Evolutionary conservation across 2,888 invertebrate species (phyloP), one percentile per base, ranked within the genome.

Genomic region (Auanema sp.): DNA sequence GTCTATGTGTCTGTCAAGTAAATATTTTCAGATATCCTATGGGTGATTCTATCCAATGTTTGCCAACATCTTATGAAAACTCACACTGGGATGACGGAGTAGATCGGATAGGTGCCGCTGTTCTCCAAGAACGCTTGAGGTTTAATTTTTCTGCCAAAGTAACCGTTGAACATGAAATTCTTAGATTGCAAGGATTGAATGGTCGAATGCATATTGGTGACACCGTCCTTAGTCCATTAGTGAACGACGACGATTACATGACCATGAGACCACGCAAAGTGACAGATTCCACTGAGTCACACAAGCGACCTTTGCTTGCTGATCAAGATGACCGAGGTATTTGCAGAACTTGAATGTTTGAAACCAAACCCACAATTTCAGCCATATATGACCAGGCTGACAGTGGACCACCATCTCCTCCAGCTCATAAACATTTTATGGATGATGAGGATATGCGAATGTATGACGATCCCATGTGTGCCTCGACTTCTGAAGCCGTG

Each of bases 261-360:
- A 80, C 80, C 21, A 80, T 80, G 80, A 75, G 74, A 33, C 81
- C 80, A 51, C 51, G 81, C 16, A 71, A 70, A 51, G 65, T 54
- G 11, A 60, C 54, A 21, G 67, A 67, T 52, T 60, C 63, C 16
- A 54, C 60, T 40, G 62, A 66, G 41, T 61, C 66, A 11, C 64
- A 69, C 40, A 41, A 66, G 16, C 41, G 66, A 41, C 69, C 63
- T 12, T 53, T 67, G 52, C 44, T 60, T 14, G 56, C 53, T 16
- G 51, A 47, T 49, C 33, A 33, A 33, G 33, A 33, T 33, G 33
- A 33, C 33, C 33, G 33, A 33, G 16, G 16, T 47, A 18, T 47
- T 21, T 33, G 8, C 33, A 8, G 8, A 33, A 33, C 33, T 33
- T 33, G 33, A 33, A 33, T 33, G 33, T 33, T 33, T 33, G 3